Evolutionary conservation across 2,797 vertebrate genomes (phyloP), one percentile per base, ranked within the genome.

Genomic region (Pristis pectinata): DNA sequence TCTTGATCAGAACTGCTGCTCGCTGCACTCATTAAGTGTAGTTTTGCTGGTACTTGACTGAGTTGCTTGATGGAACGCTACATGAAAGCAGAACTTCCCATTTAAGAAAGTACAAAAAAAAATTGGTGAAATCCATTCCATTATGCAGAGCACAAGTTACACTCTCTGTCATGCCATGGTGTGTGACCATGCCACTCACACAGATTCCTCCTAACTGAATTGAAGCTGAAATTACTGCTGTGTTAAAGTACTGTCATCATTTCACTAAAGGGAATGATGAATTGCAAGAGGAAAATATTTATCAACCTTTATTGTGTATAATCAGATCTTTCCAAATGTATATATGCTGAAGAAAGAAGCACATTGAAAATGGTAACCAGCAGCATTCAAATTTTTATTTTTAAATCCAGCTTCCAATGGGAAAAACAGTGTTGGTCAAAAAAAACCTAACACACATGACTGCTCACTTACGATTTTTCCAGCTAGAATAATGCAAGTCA

Each of bases 81-180:
- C 13, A 3, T 93, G 67, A 72, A 92, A 92, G 37, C 22, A 92
- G n/a, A 72, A 49, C 27, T 6, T 30, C 49, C 67, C 41, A 53
- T 93, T 72, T 93, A 72, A 49, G 49, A 85, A 30, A 37, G 67
- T 70, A n/a, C 56, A 89, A n/a, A 89, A 22, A 83, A 93, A 93
- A 27, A 64, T 24, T 3, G 3, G 44, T 30, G 1, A 6, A 13
- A 72, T 27, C 41, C 6, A 27, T 74, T 11, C 22, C 91, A 93
- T 11, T 37, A 44, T 30, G 41, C n/a, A 72, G 67, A 93, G n/a
- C 34, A 61, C 13, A 91, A 15, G 59, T 64, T 61, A 13, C 37
- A 27, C 64, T 41, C 6, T 93, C n/a, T 70, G 37, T 41, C 44
- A 24, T 24, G 24, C 2, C 0, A 10, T 24, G 11, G 49, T 74